phyloP scores from a whole-genome alignment of 2,797 vertebrate genomes.

The Sebastes trivittatus region DNA sequence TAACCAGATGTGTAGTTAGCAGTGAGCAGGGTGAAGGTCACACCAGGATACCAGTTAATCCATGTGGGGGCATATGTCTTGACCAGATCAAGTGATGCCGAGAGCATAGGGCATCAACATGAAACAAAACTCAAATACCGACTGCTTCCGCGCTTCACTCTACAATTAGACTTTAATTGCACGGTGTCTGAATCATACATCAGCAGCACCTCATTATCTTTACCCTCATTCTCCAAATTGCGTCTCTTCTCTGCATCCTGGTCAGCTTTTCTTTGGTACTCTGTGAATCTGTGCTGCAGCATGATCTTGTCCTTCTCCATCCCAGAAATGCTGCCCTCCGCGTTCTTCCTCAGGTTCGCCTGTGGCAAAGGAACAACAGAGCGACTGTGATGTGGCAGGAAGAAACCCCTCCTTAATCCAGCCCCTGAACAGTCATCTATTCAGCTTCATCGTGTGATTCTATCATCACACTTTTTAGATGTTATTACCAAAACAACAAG shows the following conservation, averaged over 20 bases:
- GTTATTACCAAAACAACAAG: background rate
- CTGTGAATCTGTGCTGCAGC: slow-evolving; percentile 91
- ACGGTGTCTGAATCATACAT: slow-evolving; percentile 10
- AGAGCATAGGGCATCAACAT: background rate
- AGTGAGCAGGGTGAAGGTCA: background rate
- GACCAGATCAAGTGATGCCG: slow-evolving; percentile 9
- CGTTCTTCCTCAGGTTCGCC: slow-evolving; percentile 87
- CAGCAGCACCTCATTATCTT: slow-evolving; percentile 30
- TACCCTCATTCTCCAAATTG: slow-evolving; percentile 97
- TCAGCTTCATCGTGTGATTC: background rate
- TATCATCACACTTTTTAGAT: background rate
- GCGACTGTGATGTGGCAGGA: slow-evolving; percentile 23
- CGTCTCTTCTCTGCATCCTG: slow-evolving; percentile 96
- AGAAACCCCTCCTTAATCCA: background rate
- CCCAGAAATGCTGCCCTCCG: slow-evolving; percentile 88
- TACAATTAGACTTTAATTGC: slow-evolving; percentile 17
- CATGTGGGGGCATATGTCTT: background rate
- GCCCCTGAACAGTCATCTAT: background rate
- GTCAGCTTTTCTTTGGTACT: slow-evolving; percentile 96
- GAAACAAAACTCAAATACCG: slow-evolving; percentile 13
- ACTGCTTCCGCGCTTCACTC: background rate
- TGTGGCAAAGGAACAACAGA: slow-evolving; percentile 53
- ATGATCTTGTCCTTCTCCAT: slow-evolving; percentile 97
- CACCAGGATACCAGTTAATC: slow-evolving; percentile 13
- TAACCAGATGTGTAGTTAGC: background rate